Conservation (phyloP, 2,113 vertebrate species). For the Mobula birostris region DNA sequence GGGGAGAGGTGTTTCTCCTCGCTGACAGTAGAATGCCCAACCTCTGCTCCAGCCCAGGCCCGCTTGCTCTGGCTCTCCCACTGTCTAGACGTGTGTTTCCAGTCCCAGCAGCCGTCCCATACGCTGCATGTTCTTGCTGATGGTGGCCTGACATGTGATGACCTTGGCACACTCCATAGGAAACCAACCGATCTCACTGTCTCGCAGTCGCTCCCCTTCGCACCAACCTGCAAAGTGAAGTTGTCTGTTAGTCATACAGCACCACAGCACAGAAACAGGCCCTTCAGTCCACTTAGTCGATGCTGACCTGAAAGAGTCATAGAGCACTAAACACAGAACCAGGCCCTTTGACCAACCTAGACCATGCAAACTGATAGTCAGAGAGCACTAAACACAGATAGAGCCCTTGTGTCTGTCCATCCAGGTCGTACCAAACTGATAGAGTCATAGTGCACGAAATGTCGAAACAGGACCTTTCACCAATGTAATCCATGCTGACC, state of each 20-base stretch:
- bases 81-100: constrained; percentile 80
- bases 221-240: constrained; percentile 71
- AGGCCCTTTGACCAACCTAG: too few relatives aligned
- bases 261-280: too few relatives aligned
- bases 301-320: too few relatives aligned
- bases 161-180: constrained; percentile 74
- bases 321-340: too few relatives aligned
- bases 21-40: background rate
- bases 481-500: too few relatives aligned
- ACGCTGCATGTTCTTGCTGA: constrained; percentile 88
- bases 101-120: constrained; percentile 89
- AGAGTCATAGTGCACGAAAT: too few relatives aligned
- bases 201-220: constrained; percentile 82
- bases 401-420: too few relatives aligned
- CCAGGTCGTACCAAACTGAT: too few relatives aligned
- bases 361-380: too few relatives aligned
- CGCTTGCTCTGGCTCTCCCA: background rate
- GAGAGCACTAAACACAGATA: too few relatives aligned
- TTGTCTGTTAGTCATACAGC: background rate
- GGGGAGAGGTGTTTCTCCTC: background rate
- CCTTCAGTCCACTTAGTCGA: too few relatives aligned
- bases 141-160: constrained; percentile 82
- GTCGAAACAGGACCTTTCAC: too few relatives aligned
- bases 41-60: background rate
- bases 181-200: constrained; percentile 88